These are phyloP conservation scores for Eustalomyia histrio DNA, from an alignment of 2,888 invertebrate species.

Conservation along the genomic window DNA sequence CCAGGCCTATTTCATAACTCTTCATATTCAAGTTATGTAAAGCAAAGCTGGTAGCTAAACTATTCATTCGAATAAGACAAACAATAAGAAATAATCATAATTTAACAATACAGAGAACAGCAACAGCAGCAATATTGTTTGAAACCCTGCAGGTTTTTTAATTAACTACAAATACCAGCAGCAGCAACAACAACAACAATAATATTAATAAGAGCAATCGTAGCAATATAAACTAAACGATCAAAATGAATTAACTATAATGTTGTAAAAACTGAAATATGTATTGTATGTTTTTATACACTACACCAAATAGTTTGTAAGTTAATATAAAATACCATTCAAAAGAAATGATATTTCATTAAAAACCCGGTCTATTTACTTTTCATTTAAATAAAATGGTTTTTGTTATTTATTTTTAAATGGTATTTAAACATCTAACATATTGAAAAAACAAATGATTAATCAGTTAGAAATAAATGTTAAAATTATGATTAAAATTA, in stretches of 20 bases:
- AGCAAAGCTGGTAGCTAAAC: conserved; percentile 40
- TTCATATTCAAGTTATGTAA: not conserved
- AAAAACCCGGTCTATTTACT: too few species aligned
- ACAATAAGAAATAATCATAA: conserved; percentile 60
- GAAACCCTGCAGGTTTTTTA: conserved; percentile 68
- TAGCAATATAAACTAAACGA: conserved; percentile 24
- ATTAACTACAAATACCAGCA: conserved; percentile 60
- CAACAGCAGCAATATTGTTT: conserved; percentile 12
- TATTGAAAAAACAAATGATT: too few species aligned
- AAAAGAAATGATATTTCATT: too few species aligned
- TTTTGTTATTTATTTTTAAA: too few species aligned
- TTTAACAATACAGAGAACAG: conserved; percentile 22
- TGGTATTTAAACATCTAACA: too few species aligned
- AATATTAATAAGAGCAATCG: not conserved
- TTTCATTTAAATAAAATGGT: too few species aligned
- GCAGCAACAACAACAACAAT: not conserved
- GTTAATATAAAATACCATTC: too few species aligned
- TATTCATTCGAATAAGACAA: conserved; percentile 35
- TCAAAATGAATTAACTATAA: conserved; percentile 11
- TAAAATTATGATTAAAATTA: too few species aligned
- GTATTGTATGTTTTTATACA: conserved; percentile 32
- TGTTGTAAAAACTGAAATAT: not conserved
- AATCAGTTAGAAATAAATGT: too few species aligned
- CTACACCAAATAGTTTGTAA: too few species aligned
- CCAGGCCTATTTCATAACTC: too few species aligned